phyloP scores from a whole-genome alignment of 2,888 invertebrate genomes.

The Yponomeuta malinellus region DNA sequence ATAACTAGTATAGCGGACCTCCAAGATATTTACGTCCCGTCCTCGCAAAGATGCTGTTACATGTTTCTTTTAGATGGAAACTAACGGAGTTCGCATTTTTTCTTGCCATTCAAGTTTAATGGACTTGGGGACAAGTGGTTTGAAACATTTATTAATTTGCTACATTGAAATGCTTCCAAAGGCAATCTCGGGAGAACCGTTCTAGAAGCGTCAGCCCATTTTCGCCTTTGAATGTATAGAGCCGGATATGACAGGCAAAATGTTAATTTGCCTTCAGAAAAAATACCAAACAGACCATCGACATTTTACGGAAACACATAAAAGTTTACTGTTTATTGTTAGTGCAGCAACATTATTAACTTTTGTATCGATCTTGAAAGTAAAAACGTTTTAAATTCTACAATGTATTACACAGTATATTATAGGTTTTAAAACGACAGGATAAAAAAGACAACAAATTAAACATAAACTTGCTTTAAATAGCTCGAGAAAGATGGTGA shows the following conservation, averaged over 20 bases:
- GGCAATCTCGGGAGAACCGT: background rate
- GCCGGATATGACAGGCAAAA: background rate
- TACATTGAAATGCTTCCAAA: background rate
- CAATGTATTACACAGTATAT: too few species aligned
- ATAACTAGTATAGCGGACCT: background rate
- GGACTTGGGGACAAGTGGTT: background rate
- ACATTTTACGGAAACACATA: background rate
- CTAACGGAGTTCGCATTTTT: background rate
- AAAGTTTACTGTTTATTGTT: constrained; percentile 2
- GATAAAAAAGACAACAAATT: too few species aligned
- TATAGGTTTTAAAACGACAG: too few species aligned
- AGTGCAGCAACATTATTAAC: background rate
- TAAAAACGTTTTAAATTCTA: background rate
- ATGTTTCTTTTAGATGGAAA: constrained; percentile 1
- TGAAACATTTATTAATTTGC: background rate
- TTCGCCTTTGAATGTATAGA: background rate
- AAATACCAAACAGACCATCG: background rate
- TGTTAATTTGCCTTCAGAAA: background rate
- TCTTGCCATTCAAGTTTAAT: constrained; percentile 1
- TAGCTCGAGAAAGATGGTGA: too few species aligned
- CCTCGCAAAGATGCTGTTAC: background rate
- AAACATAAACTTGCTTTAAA: too few species aligned
- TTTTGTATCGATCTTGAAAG: background rate
- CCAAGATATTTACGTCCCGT: background rate
- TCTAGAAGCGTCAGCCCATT: background rate